Evolutionary conservation across 2,113 vertebrate genomes (phyloP).

Genomic region (Ictidomys tridecemlineatus): DNA sequence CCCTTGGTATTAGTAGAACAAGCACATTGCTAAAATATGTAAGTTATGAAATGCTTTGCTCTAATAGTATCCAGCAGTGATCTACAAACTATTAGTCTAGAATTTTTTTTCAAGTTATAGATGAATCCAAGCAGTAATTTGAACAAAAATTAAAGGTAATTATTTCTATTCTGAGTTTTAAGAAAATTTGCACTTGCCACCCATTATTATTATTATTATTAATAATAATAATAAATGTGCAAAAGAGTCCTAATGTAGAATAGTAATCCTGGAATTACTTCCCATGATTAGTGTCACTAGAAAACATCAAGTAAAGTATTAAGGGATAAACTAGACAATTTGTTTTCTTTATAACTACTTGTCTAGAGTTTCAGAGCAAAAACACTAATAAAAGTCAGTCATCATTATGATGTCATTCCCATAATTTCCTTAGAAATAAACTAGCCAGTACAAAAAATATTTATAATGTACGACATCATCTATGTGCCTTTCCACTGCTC

Average conservation of each 20-base stretch:
- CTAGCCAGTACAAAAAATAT: constrained; percentile 92
- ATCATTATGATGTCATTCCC: constrained; percentile 90
- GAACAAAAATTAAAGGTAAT: constrained; percentile 84
- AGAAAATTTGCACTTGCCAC: constrained; percentile 72
- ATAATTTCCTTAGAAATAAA: constrained; percentile 91
- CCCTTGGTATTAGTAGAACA: not conserved
- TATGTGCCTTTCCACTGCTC: constrained; percentile 91
- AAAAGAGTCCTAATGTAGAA: constrained; percentile 61
- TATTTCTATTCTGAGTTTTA: constrained; percentile 83
- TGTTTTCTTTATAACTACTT: constrained; percentile 85
- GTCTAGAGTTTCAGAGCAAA: constrained; percentile 87
- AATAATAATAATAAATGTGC: constrained; percentile 54
- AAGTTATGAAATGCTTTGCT: not conserved
- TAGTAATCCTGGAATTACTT: constrained; percentile 60
- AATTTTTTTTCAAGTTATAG: constrained; percentile 74
- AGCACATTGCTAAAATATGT: not conserved
- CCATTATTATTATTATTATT: not conserved
- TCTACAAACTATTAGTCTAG: constrained; percentile 71
- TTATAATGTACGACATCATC: constrained; percentile 92
- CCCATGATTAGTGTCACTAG: constrained; percentile 78
- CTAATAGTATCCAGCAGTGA: constrained; percentile 63
- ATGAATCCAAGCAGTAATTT: constrained; percentile 82
- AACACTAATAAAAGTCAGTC: constrained; percentile 90
- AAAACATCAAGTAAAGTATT: constrained; percentile 77
- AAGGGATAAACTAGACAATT: constrained; percentile 82